These are phyloP conservation scores for Onychorhynchus coronatus DNA, from an alignment of 2,113 vertebrate species.

Conservation along the genomic window DNA sequence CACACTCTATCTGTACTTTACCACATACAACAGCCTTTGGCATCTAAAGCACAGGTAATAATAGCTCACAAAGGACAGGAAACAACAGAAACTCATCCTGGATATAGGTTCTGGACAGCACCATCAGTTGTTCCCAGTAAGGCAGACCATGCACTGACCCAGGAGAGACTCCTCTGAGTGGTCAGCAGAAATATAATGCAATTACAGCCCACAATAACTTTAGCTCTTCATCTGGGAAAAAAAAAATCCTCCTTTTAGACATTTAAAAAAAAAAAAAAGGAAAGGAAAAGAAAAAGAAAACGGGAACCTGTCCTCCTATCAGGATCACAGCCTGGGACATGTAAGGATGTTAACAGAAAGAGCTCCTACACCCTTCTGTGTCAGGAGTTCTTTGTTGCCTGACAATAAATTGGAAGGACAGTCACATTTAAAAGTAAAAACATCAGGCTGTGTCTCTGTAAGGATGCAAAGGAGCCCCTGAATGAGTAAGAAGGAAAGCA, in stretches of 20 bases:
- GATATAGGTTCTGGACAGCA: not conserved
- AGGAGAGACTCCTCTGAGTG: slow-evolving; percentile 18
- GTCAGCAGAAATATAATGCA: slow-evolving; percentile 39
- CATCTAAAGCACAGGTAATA: not conserved
- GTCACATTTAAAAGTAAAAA: slow-evolving; percentile 66
- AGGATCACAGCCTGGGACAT: not conserved
- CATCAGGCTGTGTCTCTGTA: slow-evolving; percentile 13
- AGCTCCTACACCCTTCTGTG: not conserved
- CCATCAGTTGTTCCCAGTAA: not conserved
- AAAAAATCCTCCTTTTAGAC: slow-evolving; percentile 4
- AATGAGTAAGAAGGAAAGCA: slow-evolving; percentile 65
- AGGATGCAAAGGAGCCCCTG: not conserved
- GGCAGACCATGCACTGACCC: not conserved
- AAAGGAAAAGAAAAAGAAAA: not conserved
- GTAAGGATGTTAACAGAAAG: not conserved
- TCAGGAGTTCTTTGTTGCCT: slow-evolving; percentile 75
- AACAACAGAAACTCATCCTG: slow-evolving; percentile 21
- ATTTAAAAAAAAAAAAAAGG: not conserved
- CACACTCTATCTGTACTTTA: not conserved
- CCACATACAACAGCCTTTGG: not conserved
- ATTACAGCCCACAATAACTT: slow-evolving; percentile 64
- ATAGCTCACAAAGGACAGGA: not conserved
- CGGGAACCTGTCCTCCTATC: not conserved
- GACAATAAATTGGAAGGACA: slow-evolving; percentile 45
- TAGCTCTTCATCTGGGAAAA: not conserved